Evolutionary conservation across 2,113 vertebrate species (phyloP).

Genomic region (Paramisgurnus dabryanus): DNA sequence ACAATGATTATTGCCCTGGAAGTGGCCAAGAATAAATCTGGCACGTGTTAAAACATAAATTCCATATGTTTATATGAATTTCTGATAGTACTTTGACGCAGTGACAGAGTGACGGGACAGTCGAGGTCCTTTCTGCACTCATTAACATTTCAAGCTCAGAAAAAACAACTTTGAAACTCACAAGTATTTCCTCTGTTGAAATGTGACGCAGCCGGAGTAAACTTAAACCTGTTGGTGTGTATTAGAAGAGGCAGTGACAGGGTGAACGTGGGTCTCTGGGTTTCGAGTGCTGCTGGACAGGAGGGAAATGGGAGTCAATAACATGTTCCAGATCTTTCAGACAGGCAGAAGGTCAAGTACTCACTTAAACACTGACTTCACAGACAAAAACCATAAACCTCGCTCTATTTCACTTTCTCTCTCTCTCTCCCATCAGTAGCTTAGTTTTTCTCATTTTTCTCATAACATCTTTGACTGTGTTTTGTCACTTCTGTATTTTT

Average conservation of each 20-base stretch:
- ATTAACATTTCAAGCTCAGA: constrained; percentile 19
- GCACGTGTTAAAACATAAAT: constrained; percentile 57
- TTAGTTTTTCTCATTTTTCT: neutral
- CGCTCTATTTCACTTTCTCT: neutral
- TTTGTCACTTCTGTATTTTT: neutral
- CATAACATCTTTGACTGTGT: constrained; percentile 11
- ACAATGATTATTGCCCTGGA: constrained; percentile 48
- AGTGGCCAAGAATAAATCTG: constrained; percentile 54
- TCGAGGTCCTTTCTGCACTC: constrained; percentile 30
- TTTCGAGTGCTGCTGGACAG: constrained; percentile 42
- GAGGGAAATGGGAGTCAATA: constrained; percentile 52
- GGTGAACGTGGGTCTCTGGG: constrained; percentile 43
- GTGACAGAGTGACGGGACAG: constrained; percentile 42
- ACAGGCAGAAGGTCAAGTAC: constrained; percentile 58
- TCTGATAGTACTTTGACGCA: constrained; percentile 52
- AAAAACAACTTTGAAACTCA: constrained; percentile 52
- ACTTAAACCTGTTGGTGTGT: constrained; percentile 46
- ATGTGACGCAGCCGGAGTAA: constrained; percentile 49
- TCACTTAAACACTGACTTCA: constrained; percentile 52
- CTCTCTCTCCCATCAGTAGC: neutral
- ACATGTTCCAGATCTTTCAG: constrained; percentile 59
- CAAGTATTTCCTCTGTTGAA: constrained; percentile 50
- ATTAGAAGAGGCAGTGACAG: constrained; percentile 48
- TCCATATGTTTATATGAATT: constrained; percentile 58
- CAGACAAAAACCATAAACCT: constrained; percentile 52